Base-by-base conservation (phyloP, 1,140 invertebrate species). In the Metaphire vulgaris region DNA sequence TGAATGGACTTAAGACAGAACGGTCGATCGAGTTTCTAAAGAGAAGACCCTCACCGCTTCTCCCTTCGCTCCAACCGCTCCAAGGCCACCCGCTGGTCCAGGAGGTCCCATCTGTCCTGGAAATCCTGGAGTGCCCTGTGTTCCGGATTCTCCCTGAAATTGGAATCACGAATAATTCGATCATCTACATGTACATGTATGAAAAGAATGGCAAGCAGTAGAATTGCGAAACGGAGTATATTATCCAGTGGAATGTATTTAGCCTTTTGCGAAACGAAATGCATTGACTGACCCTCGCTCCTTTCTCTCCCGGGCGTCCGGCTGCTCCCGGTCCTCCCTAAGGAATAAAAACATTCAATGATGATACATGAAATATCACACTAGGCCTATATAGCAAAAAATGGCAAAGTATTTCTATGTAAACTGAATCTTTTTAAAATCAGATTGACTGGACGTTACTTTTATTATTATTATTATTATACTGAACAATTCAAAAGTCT, bases 231-330 rank as follows among this genome's bases (percentile, higher is more conserved):
- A n/a, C n/a, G n/a, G n/a, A n/a, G n/a, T n/a, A n/a, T n/a, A n/a
- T n/a, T n/a, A n/a, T n/a, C n/a, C n/a, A n/a, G n/a, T n/a, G n/a
- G n/a, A n/a, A n/a, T n/a, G n/a, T n/a, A n/a, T n/a, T n/a, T n/a
- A n/a, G n/a, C n/a, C n/a, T n/a, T n/a, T n/a, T n/a, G n/a, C n/a
- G n/a, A n/a, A n/a, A n/a, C n/a, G n/a, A n/a, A n/a, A n/a, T n/a
- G n/a, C n/a, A n/a, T n/a, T n/a, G n/a, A n/a, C 72, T 34, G 1
- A 73, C 72, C 72, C 72, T 73, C n/a, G 33, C 72, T 41, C 72
- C 72, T 73, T 73, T 73, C 72, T 73, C 72, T 73, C 72, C 72
- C 16, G 72, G 31, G 30, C 28, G 1, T 41, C 72, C 72, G 33
- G 32, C 28, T 29, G 41, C 32, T 41, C 72, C 72, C 1, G 72